Percentiles rank a stretch among this genome's conserved stretches.
Evolutionary conservation across 2,113 vertebrate species (phyloP).

Genomic region (Haliaeetus leucogaster): DNA sequence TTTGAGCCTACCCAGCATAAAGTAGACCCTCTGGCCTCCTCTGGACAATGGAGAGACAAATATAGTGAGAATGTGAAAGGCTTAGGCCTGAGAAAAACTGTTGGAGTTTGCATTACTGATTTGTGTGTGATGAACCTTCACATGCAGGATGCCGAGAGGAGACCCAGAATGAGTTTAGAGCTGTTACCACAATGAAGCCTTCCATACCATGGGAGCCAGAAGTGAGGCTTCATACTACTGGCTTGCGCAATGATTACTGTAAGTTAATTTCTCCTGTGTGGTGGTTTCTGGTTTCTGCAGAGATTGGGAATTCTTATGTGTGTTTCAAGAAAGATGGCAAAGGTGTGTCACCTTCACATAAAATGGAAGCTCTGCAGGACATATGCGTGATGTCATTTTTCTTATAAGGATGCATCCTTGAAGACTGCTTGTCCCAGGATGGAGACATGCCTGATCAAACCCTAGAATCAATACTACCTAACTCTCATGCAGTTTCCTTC

Average conservation of each 20-base stretch:
- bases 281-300: background rate
- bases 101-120: background rate
- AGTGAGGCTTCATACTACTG: constrained; percentile 63
- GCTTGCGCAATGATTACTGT: constrained; percentile 78
- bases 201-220: constrained; percentile 1
- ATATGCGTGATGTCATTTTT: background rate
- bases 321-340: background rate
- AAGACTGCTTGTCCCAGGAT: background rate
- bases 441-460: background rate
- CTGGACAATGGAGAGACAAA: background rate
- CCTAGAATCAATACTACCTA: background rate
- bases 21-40: background rate
- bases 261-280: constrained; percentile 32
- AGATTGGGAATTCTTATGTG: background rate
- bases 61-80: background rate
- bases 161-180: background rate
- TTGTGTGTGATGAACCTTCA: background rate
- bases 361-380: background rate
- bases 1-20: background rate
- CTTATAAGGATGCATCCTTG: background rate
- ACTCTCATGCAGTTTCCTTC: background rate
- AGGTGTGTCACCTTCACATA: background rate
- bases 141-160: constrained; percentile 6
- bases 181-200: background rate
- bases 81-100: background rate